A percentile compares a stretch with the other conserved stretches of the same genome.
phyloP scores from a whole-genome alignment of 2,113 vertebrate genomes.

The Lagopus leucura region DNA sequence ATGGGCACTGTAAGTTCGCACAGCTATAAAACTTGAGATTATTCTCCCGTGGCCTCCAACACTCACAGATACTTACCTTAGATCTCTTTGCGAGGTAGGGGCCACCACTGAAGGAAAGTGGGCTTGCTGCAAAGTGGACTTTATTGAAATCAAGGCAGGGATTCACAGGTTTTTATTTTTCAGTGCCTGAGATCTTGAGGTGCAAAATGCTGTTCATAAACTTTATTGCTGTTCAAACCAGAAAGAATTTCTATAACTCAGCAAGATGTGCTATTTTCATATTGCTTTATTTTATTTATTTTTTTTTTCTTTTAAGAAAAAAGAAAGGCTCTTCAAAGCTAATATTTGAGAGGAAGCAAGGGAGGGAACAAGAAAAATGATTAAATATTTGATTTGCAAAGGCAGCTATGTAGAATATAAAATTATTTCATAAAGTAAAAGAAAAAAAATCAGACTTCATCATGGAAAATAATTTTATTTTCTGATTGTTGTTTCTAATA shows the following conservation, averaged over 20 bases:
- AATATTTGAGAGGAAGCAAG: constrained; percentile 40
- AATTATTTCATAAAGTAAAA: neutral
- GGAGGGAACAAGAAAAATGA: neutral
- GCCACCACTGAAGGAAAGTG: neutral
- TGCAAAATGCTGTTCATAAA: neutral
- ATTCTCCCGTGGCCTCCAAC: constrained; percentile 43
- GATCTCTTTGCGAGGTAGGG: constrained; percentile 8
- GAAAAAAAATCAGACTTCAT: neutral
- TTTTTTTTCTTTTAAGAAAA: neutral
- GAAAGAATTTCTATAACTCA: neutral
- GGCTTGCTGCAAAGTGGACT: neutral
- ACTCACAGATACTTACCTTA: constrained; percentile 13
- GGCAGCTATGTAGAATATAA: neutral
- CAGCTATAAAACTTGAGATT: constrained; percentile 60
- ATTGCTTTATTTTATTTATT: neutral
- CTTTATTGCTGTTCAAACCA: neutral
- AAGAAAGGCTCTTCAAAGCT: constrained; percentile 4
- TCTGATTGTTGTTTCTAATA: neutral
- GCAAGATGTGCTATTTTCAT: neutral
- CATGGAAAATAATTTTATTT: neutral
- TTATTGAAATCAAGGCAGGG: constrained; percentile 19
- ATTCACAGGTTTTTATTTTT: constrained; percentile 7
- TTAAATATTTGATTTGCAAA: constrained; percentile 40
- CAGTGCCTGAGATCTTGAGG: neutral
- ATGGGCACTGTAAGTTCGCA: constrained; percentile 47